phyloP scores from a whole-genome alignment of 2,797 vertebrate species.

The Poeciliopsis turneri region DNA sequence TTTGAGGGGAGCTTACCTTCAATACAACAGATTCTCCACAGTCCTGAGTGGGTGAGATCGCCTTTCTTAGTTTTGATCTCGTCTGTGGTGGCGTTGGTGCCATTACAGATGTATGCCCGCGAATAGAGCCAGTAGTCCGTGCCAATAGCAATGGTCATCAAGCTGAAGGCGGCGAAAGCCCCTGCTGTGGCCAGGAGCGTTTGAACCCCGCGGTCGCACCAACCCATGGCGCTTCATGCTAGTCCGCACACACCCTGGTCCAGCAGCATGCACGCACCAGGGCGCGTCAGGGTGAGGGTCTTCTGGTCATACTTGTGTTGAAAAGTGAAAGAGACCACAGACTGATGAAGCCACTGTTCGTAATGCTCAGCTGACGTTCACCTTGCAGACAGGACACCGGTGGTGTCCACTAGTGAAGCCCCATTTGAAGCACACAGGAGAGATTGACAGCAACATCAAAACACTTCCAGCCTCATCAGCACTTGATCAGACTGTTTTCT shows the following conservation, averaged over 20 bases:
- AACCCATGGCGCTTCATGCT: constrained; percentile 94
- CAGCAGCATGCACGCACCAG: constrained; percentile 48
- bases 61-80: constrained; percentile 87
- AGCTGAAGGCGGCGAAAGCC: constrained; percentile 96
- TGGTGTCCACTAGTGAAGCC: constrained; percentile 48
- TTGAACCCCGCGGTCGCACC: constrained; percentile 97
- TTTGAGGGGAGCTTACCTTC: constrained; percentile 81
- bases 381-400: constrained; percentile 40
- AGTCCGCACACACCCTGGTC: constrained; percentile 46
- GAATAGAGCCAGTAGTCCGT: constrained; percentile 99
- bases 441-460: constrained; percentile 25
- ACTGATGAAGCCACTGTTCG: constrained; percentile 4
- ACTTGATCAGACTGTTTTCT: background rate
- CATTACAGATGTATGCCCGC: constrained; percentile 94
- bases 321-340: constrained; percentile 19
- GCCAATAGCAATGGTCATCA: constrained; percentile 97
- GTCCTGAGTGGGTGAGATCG: constrained; percentile 93
- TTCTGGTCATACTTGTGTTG: constrained; percentile 46
- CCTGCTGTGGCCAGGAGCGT: constrained; percentile 94
- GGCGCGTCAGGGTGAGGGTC: constrained; percentile 65
- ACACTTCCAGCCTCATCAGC: constrained; percentile 25
- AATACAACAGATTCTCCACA: constrained; percentile 96
- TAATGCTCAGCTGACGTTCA: constrained; percentile 55
- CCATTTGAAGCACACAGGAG: constrained; percentile 36
- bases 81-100: constrained; percentile 88